phyloP scores from a whole-genome alignment of 2,888 invertebrate genomes.

The Dolichomitus sp. region DNA sequence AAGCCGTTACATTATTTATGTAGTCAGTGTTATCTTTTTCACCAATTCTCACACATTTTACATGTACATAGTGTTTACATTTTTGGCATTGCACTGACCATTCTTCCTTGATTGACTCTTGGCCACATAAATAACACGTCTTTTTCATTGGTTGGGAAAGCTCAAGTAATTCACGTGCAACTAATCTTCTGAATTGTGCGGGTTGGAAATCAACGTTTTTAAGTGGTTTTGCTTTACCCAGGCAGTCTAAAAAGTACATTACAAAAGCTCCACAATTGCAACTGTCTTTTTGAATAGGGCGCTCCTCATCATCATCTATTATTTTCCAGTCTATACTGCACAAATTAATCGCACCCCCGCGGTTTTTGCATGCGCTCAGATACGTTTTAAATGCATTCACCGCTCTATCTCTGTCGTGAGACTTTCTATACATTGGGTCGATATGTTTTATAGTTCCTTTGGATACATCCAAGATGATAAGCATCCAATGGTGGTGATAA shows the following conservation, averaged over 20 bases:
- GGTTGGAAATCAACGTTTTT: slow-evolving; percentile 6
- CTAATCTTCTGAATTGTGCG: not conserved
- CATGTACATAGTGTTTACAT: too few relatives aligned
- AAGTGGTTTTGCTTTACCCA: slow-evolving; percentile 14
- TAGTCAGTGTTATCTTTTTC: too few relatives aligned
- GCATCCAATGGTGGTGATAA: slow-evolving; percentile 10
- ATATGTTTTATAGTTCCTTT: slow-evolving; percentile 19
- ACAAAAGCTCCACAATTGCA: slow-evolving; percentile 24
- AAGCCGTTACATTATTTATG: too few relatives aligned
- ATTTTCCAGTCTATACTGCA: slow-evolving; percentile 14
- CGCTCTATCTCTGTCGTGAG: not conserved
- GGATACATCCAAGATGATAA: slow-evolving; percentile 12
- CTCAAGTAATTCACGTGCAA: not conserved
- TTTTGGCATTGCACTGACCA: too few relatives aligned
- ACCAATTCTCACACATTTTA: too few relatives aligned
- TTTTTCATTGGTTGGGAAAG: not conserved
- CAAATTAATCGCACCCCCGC: not conserved
- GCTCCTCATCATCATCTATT: slow-evolving; percentile 1
- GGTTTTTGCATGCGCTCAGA: not conserved
- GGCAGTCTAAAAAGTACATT: slow-evolving; percentile 17
- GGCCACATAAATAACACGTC: too few relatives aligned
- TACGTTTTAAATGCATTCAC: not conserved
- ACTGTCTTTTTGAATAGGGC: slow-evolving; percentile 26
- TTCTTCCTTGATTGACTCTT: too few relatives aligned
- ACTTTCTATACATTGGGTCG: not conserved